A percentile compares a stretch with the other conserved stretches of the same genome.
Conservation (phyloP, 2,797 vertebrate species). For the Rhinoraja longicauda region DNA sequence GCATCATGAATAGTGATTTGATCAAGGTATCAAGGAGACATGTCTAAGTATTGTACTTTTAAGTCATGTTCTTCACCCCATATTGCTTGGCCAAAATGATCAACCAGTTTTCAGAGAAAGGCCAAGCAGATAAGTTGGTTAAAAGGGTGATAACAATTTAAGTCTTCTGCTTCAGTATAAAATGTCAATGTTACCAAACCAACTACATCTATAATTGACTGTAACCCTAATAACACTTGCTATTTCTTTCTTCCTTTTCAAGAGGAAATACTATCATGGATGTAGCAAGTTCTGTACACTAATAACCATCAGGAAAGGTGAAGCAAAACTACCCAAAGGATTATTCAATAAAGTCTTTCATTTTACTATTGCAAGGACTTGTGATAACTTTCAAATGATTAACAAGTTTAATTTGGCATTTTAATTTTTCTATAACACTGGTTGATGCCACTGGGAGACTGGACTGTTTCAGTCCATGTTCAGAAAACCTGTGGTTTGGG, state of each 20-base stretch:
- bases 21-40: not conserved
- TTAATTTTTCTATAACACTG: not conserved
- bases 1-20: not conserved
- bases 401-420: not conserved
- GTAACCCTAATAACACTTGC: not conserved
- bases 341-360: too few relatives aligned
- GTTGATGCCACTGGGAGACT: not conserved
- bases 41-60: not conserved
- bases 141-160: not conserved
- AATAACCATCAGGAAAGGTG: not conserved
- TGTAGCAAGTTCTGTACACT: not conserved
- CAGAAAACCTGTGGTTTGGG: not conserved
- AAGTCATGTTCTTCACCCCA: too few relatives aligned
- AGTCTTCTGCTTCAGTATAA: not conserved
- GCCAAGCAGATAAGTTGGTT: not conserved
- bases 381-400: not conserved
- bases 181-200: not conserved
- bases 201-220: not conserved
- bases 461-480: not conserved
- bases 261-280: too few relatives aligned
- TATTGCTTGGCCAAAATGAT: not conserved
- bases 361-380: not conserved
- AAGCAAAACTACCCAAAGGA: not conserved
- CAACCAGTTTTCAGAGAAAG: not conserved
- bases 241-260: too few relatives aligned